These are phyloP conservation scores for Taxidea taxus DNA, from an alignment of 2,113 vertebrate species.

Conservation along the genomic window DNA sequence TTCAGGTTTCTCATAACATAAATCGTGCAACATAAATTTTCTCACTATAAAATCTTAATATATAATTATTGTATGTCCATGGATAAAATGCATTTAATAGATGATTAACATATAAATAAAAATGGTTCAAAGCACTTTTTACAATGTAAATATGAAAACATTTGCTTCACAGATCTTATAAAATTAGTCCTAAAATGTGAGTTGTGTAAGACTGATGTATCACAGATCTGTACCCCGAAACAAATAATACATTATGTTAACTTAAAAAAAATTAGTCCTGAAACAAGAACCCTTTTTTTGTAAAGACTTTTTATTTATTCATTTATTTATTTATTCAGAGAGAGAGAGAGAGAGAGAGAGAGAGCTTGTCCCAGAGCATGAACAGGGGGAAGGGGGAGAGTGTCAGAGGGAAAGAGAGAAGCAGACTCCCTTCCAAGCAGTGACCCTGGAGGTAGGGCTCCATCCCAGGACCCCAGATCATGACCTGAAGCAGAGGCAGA, in stretches of 20 bases:
- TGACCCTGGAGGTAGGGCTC: neutral
- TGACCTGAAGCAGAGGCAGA: neutral
- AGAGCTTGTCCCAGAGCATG: neutral
- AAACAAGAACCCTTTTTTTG: neutral
- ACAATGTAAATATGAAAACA: neutral
- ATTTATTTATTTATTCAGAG: neutral
- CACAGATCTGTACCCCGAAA: no score
- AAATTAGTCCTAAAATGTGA: neutral
- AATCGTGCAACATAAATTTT: neutral
- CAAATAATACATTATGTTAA: no score
- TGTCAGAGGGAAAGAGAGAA: neutral
- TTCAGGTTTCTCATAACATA: neutral
- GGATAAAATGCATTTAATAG: neutral
- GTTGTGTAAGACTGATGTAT: no score
- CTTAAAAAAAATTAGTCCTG: neutral
- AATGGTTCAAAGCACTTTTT: neutral
- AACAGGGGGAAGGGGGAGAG: neutral
- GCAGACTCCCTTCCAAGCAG: neutral
- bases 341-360: neutral
- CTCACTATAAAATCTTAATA: neutral
- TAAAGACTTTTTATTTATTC: neutral
- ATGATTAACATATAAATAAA: neutral
- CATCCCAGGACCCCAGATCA: neutral
- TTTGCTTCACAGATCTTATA: neutral
- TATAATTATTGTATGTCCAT: neutral